Conservation (phyloP, 2,113 vertebrate species). For the Gulo gulo region DNA sequence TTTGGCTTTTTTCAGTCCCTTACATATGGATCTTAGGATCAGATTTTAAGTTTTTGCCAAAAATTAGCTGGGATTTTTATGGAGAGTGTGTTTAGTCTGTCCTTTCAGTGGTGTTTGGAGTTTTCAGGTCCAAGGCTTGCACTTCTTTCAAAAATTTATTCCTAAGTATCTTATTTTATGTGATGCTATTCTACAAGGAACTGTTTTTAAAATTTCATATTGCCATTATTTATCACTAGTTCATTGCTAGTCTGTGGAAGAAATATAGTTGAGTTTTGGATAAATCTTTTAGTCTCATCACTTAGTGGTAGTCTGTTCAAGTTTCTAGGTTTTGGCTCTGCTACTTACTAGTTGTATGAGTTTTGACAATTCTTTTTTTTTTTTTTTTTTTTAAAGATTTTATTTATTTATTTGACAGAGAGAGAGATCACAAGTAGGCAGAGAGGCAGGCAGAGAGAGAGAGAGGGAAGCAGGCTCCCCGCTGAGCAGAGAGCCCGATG, state of each 20-base stretch:
- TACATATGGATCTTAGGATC: background rate
- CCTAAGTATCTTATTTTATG: slow-evolving; percentile 1
- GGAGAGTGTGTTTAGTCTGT: background rate
- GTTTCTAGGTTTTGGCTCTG: background rate
- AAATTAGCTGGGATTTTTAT: slow-evolving; percentile 35
- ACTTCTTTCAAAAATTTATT: background rate
- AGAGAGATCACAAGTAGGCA: too few relatives aligned
- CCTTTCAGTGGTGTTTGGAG: slow-evolving; percentile 3
- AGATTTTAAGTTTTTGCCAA: background rate
- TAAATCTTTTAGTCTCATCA: background rate
- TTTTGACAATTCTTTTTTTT: background rate
- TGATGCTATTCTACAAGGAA: background rate
- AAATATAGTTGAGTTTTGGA: background rate
- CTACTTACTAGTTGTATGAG: background rate
- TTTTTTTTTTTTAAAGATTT: too few relatives aligned
- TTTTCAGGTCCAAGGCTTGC: background rate
- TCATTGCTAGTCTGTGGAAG: background rate
- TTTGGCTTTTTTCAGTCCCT: background rate
- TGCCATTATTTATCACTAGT: background rate
- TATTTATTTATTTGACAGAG: too few relatives aligned
- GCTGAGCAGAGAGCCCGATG: too few relatives aligned
- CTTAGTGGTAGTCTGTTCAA: slow-evolving; percentile 19
- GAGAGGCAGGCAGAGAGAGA: too few relatives aligned
- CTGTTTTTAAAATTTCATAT: background rate
- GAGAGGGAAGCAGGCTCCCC: too few relatives aligned